phyloP scores from a whole-genome alignment of 1,140 invertebrate species.

The Lysiphlebus fabarum region DNA sequence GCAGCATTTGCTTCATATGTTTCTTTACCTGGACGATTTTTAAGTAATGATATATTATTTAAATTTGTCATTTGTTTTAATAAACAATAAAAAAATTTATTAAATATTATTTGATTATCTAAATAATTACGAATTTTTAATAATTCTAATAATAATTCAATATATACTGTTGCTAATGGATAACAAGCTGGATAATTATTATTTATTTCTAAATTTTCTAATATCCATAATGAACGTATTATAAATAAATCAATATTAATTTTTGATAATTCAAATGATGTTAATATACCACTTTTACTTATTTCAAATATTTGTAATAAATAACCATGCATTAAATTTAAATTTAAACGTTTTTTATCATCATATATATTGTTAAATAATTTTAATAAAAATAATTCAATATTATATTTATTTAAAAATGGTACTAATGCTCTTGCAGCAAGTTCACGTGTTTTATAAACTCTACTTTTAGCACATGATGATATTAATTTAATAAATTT shows the following conservation, averaged over 20 bases:
- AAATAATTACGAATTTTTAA: constrained; percentile 3
- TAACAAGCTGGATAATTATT: constrained; percentile 30
- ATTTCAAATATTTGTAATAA: constrained; percentile 45
- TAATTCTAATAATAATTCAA: constrained; percentile 34
- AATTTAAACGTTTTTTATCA: constrained; percentile 20
- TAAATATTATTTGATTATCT: constrained; percentile 1
- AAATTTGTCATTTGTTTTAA: constrained; percentile 28
- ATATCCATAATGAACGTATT: constrained; percentile 24
- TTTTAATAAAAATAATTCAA: constrained; percentile 38
- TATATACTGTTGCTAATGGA: constrained; percentile 32
- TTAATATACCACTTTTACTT: constrained; percentile 26
- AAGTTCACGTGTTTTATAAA: constrained; percentile 64
- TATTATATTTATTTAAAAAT: constrained; percentile 54
- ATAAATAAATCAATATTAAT: constrained; percentile 21
- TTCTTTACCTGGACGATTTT: constrained; percentile 33
- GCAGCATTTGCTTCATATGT: constrained; percentile 35
- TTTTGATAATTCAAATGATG: constrained; percentile 15
- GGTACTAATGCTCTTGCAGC: constrained; percentile 66
- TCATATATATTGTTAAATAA: constrained; percentile 24
- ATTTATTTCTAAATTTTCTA: constrained; percentile 31
- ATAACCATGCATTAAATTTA: constrained; percentile 51
- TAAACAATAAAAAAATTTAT: constrained; percentile 20
- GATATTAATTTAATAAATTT: constrained; percentile 51
- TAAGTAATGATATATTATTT: constrained; percentile 22
- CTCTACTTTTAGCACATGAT: constrained; percentile 57